Conservation (phyloP, 2,888 invertebrate species). For the Sisyra terminalis region DNA sequence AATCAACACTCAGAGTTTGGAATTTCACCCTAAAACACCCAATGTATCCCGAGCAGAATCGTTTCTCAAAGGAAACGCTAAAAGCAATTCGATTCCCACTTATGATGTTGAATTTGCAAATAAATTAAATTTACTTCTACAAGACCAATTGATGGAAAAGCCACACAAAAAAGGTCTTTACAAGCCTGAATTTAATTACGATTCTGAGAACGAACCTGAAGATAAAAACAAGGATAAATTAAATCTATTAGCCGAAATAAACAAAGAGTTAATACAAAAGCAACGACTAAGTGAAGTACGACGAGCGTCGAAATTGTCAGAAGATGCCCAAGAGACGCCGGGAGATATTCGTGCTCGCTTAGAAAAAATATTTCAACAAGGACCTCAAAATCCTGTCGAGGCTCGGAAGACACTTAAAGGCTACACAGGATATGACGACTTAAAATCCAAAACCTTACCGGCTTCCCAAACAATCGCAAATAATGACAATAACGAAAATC, state of each 20-base stretch:
- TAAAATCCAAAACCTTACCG: no score
- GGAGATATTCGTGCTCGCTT: background rate
- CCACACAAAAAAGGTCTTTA: slow-evolving; percentile 2
- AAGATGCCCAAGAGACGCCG: background rate
- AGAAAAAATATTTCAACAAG: slow-evolving; percentile 3
- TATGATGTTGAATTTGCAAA: background rate
- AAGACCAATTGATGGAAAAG: slow-evolving; percentile 2
- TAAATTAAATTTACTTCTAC: slow-evolving; percentile 2
- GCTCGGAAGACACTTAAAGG: background rate
- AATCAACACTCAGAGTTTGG: background rate
- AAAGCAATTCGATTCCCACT: no score
- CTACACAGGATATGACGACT: no score
- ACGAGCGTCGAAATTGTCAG: background rate
- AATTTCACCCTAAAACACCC: slow-evolving; percentile 1
- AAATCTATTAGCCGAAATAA: background rate
- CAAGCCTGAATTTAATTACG: slow-evolving; percentile 2
- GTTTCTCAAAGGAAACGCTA: background rate
- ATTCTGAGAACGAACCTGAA: background rate
- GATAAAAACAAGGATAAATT: background rate
- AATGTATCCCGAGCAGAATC: slow-evolving; percentile 4
- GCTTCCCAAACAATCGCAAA: no score
- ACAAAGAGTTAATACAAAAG: slow-evolving; percentile 1
- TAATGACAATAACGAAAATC: no score
- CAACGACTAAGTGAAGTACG: background rate
- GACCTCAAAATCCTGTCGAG: background rate